These are phyloP conservation scores for Neoniphon sammara DNA, from an alignment of 2,797 vertebrate genomes.

Conservation along the genomic window DNA sequence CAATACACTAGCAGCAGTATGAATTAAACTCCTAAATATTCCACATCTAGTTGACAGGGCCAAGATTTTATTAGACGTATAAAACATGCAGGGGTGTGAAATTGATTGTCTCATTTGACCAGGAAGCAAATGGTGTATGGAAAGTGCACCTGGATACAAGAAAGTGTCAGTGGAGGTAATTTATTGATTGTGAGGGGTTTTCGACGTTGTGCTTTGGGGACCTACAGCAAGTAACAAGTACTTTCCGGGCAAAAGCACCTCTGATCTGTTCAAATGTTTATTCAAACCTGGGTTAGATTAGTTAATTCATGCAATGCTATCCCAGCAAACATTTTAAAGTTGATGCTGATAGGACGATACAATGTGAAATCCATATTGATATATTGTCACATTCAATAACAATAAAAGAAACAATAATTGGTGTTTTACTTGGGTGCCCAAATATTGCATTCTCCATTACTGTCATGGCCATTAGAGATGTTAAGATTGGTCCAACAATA, in stretches of 20 bases:
- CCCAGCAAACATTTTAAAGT: background rate
- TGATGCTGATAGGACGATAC: background rate
- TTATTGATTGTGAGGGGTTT: constrained; percentile 52
- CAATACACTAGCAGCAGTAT: constrained; percentile 13
- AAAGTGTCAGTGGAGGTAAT: constrained; percentile 44
- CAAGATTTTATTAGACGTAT: constrained; percentile 60
- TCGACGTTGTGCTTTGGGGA: constrained; percentile 34
- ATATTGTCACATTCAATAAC: too few relatives aligned
- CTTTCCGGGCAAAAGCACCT: constrained; percentile 34
- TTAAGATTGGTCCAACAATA: too few relatives aligned
- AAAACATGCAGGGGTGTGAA: constrained; percentile 61
- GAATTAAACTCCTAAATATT: constrained; percentile 66
- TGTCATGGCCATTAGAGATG: too few relatives aligned
- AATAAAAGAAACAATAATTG: too few relatives aligned
- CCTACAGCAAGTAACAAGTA: background rate
- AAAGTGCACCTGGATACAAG: constrained; percentile 48
- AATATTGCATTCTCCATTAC: too few relatives aligned
- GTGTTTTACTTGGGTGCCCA: too few relatives aligned
- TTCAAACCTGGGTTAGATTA: constrained; percentile 10
- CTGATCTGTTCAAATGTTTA: constrained; percentile 22
- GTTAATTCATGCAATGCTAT: background rate
- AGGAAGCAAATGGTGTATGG: constrained; percentile 38
- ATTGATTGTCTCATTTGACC: constrained; percentile 65
- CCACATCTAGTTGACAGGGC: constrained; percentile 42
- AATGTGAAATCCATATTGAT: too few relatives aligned